Evolutionary conservation across 2,888 invertebrate genomes (phyloP), one percentile per base, ranked within the genome.

Genomic region (Agriopis marginaria): DNA sequence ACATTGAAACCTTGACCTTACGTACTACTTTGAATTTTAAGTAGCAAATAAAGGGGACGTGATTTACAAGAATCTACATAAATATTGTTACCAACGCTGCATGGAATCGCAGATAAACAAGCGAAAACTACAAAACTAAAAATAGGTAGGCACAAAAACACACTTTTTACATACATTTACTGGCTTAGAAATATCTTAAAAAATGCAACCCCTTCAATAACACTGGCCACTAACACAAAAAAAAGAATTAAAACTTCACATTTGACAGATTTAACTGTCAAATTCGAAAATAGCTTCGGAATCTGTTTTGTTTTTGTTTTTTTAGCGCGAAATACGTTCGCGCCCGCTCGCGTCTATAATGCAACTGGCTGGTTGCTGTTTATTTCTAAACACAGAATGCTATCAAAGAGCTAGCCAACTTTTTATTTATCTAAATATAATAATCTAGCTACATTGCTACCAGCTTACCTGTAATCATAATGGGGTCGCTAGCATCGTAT

Each of bases 211-310:
- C n/a, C 7, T 32, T 53, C 39, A n/a, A 39, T 11, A 7, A 39
- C 54, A 54, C 54, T 54, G 54, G 39, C 53, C 54, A 39, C 54
- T n/a, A 8, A 54, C 12, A 54, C 12, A 54, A 54, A 54, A 51
- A 51, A 12, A 54, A 32, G 7, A 12, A 54, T n/a, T 7, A 8
- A 8, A n/a, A 54, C 54, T n/a, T 39, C 11, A 12, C 1, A 32
- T 53, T 32, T 10, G 6, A 39, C 32, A 14, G 14, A 14, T 49
- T n/a, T 17, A 50, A 50, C 50, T 14, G 50, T 47, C 47, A 47
- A 4, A 14, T 47, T 47, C 47, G 32, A 50, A 23, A 23, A 9
- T 7, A 14, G 23, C 50, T 23, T 10, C 50, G 50, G 50, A 17
- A 17, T 9, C 5, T 0, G 51, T 23, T 32, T 51, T 9, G 9